A percentile compares a stretch with the other conserved stretches of the same genome.
Evolutionary conservation across 2,888 invertebrate species (phyloP).

Genomic region (Spilarctia lutea): DNA sequence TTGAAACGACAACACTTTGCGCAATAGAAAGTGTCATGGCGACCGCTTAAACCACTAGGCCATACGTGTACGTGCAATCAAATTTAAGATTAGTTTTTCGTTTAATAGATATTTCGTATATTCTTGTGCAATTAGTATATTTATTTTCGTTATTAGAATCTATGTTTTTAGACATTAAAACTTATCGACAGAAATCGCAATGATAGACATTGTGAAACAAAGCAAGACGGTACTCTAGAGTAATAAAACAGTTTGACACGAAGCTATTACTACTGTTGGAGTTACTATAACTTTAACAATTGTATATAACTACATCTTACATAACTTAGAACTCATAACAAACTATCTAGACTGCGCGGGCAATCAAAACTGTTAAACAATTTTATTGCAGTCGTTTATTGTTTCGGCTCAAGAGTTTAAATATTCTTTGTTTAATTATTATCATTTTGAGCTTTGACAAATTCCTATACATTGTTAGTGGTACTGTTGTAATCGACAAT

Average conservation of each 20-base stretch:
- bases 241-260: not conserved
- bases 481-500: not conserved
- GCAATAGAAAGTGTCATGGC: no score
- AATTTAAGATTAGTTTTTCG: no score
- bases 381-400: not conserved
- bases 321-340: not conserved
- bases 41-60: no score
- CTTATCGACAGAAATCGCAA: no score
- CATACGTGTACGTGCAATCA: no score
- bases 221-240: not conserved
- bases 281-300: not conserved
- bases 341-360: not conserved
- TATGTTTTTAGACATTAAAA: not conserved
- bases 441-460: not conserved
- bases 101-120: no score
- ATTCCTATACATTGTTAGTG: not conserved
- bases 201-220: not conserved
- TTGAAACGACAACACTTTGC: no score
- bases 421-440: not conserved
- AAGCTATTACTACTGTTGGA: not conserved
- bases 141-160: not conserved
- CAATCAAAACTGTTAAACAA: not conserved
- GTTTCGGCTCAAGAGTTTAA: not conserved
- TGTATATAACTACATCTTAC: not conserved
- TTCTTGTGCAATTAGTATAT: no score